Evolutionary conservation across 2,113 vertebrate genomes (phyloP).

Genomic region (Gnathonemus longibarbis): DNA sequence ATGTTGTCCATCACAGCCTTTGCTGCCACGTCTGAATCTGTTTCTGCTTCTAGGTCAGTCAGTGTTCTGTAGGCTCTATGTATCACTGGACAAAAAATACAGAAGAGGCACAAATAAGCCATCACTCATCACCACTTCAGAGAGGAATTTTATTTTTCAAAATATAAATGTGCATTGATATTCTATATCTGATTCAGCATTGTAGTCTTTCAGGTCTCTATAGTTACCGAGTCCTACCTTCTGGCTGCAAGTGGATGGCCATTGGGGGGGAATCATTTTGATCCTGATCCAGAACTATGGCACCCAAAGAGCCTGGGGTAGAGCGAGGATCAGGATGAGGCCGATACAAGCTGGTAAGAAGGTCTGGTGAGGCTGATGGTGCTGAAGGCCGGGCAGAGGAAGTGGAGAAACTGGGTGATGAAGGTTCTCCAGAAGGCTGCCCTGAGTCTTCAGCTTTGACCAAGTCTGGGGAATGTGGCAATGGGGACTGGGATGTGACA

Average conservation of each 20-base stretch:
- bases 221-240: not conserved
- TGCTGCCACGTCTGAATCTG: conserved; percentile 4
- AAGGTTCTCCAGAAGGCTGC: not conserved
- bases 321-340: not conserved
- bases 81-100: not conserved
- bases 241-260: not conserved
- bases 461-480: not conserved
- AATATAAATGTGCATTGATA: not conserved
- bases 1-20: conserved; percentile 14
- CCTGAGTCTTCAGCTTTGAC: not conserved
- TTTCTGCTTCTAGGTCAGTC: conserved; percentile 14
- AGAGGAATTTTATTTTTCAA: not conserved
- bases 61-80: not conserved
- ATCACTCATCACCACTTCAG: not conserved
- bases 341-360: not conserved
- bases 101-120: not conserved
- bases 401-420: not conserved
- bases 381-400: not conserved
- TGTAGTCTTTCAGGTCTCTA: not conserved
- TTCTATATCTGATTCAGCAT: not conserved
- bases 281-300: not conserved
- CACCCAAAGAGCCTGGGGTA: not conserved
- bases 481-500: not conserved
- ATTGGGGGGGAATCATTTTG: not conserved
- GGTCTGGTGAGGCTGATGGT: not conserved